phyloP scores from a whole-genome alignment of 2,888 invertebrate species.

The Diachrysia chrysitis region DNA sequence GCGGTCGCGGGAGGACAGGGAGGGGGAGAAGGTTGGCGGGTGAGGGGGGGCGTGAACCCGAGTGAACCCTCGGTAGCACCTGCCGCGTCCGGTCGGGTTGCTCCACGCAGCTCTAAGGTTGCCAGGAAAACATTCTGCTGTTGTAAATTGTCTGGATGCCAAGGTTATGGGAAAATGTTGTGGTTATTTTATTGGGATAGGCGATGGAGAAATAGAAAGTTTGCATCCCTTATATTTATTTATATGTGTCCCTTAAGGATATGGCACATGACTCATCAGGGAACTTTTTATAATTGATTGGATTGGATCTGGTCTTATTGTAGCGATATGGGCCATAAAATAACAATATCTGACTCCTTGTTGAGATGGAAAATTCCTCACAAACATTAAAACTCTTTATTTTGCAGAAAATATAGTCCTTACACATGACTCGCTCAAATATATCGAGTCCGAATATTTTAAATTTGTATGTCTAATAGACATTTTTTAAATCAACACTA shows the following conservation, averaged over 20 bases:
- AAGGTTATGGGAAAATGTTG: conserved; percentile 19
- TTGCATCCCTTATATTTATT: background rate
- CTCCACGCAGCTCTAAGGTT: conserved; percentile 57
- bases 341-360: too few species aligned
- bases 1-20: conserved; percentile 56
- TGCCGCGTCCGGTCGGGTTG: conserved; percentile 82
- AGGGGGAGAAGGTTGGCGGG: conserved; percentile 57
- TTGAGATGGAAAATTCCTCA: too few species aligned
- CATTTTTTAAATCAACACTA: background rate
- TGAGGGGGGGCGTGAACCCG: conserved; percentile 82
- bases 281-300: background rate
- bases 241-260: background rate
- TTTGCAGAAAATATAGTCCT: background rate
- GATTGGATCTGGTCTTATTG: background rate
- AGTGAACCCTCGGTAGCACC: conserved; percentile 88
- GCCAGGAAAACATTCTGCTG: conserved; percentile 49
- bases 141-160: conserved; percentile 50
- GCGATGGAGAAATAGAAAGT: background rate
- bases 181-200: background rate
- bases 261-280: background rate
- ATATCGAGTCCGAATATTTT: too few species aligned
- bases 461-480: too few species aligned
- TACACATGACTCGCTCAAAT: too few species aligned
- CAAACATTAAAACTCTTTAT: background rate
- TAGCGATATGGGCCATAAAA: too few species aligned